Evolutionary conservation across 2,888 invertebrate species (phyloP).

Genomic region (Dasysyrphus albostriatus): DNA sequence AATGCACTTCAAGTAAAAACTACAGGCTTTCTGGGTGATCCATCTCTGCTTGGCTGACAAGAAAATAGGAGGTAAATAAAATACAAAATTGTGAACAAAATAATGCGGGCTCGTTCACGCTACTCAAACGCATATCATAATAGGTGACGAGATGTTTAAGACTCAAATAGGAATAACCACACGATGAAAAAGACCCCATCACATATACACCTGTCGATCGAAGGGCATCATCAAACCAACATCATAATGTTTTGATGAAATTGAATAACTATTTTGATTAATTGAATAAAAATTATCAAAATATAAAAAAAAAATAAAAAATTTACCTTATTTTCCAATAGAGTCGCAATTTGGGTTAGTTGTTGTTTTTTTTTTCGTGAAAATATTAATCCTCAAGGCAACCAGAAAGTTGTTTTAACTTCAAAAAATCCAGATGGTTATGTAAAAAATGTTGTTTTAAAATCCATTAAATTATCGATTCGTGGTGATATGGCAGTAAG

Average conservation of each 20-base stretch:
- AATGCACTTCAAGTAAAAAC: background rate
- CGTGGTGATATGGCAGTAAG: conserved; percentile 43
- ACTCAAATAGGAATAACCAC: background rate
- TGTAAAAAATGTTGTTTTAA: conserved; percentile 43
- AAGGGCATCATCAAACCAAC: background rate
- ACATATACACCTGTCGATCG: conserved; percentile 12
- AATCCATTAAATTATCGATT: conserved; percentile 59
- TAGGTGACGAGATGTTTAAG: conserved; percentile 6
- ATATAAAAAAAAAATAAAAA: background rate
- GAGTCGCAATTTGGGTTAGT: conserved; percentile 14
- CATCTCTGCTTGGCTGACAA: conserved; percentile 43
- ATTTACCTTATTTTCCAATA: conserved; percentile 62
- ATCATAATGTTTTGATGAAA: conserved; percentile 46
- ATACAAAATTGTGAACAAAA: conserved; percentile 47
- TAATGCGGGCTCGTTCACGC: conserved; percentile 67
- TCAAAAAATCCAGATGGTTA: conserved; percentile 56
- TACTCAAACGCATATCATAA: conserved; percentile 31
- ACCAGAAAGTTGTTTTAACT: conserved; percentile 47
- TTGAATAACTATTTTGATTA: conserved; percentile 60
- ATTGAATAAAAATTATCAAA: conserved; percentile 13
- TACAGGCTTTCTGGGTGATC: conserved; percentile 37
- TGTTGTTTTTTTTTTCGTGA: background rate
- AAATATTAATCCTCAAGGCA: conserved; percentile 60
- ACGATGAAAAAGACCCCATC: background rate
- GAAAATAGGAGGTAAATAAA: conserved; percentile 25